phyloP scores from a whole-genome alignment of 64 coral and sea anemone genomes.

The Montipora cactus region DNA sequence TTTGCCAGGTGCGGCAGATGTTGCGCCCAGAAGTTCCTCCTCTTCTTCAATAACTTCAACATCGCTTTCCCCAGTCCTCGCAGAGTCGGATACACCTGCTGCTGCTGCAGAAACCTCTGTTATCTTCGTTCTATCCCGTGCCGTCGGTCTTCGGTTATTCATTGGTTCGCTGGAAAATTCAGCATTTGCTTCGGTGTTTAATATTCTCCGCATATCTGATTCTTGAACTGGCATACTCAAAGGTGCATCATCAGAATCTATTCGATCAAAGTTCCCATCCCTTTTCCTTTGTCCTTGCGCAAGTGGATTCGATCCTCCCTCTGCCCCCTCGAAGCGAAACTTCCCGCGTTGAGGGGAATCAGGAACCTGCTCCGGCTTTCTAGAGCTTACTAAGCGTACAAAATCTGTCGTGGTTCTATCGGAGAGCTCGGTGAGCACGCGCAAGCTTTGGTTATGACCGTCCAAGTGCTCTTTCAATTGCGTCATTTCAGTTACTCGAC shows the following conservation, averaged over 20 bases:
- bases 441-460: slow-evolving; percentile 7
- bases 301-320: background rate
- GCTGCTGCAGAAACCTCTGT: slow-evolving; percentile 8
- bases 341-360: background rate
- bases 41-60: slow-evolving; percentile 50
- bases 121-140: background rate
- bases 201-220: background rate
- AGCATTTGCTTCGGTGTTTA: background rate
- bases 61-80: slow-evolving; percentile 24
- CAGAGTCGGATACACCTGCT: background rate
- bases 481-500: background rate
- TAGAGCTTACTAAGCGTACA: background rate
- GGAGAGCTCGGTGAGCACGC: background rate
- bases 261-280: background rate
- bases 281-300: background rate
- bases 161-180: background rate
- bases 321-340: background rate
- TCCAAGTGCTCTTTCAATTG: slow-evolving; percentile 9
- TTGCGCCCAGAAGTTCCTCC: background rate
- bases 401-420: slow-evolving; percentile 10
- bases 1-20: slow-evolving; percentile 2
- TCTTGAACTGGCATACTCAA: slow-evolving; percentile 36
- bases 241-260: background rate
- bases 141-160: background rate
- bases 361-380: background rate